These are phyloP conservation scores for Tetragonula clypearis DNA, from an alignment of 1,140 invertebrate species.

Conservation along the genomic window DNA sequence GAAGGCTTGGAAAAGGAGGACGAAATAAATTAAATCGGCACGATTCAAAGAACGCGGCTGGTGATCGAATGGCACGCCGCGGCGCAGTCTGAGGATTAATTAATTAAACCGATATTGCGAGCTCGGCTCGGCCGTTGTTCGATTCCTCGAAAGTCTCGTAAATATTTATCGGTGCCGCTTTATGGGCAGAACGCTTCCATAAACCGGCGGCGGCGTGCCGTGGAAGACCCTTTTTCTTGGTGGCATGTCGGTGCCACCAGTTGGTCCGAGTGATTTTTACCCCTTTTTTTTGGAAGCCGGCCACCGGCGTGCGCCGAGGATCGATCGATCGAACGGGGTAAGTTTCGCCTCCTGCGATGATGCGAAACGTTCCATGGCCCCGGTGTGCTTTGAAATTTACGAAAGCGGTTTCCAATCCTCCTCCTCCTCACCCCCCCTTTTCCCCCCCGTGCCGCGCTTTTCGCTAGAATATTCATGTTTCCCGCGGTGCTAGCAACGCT, in stretches of 20 bases:
- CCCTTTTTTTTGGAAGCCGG: neutral
- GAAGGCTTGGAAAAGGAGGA: neutral
- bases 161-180: constrained; percentile 52
- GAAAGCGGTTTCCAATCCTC: neutral
- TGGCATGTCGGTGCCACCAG: neutral
- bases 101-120: constrained; percentile 64
- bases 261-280: constrained; percentile 11
- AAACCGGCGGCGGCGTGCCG: neutral
- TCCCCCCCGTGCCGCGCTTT: too few species aligned
- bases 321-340: constrained; percentile 13
- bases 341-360: constrained; percentile 10
- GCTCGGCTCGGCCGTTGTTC: constrained; percentile 22
- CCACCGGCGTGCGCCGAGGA: neutral
- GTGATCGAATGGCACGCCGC: constrained; percentile 48
- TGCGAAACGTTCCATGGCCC: neutral
- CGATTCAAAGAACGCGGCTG: constrained; percentile 50
- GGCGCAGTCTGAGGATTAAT: constrained; percentile 55
- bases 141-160: constrained; percentile 53
- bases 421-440: too few species aligned
- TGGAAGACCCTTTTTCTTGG: constrained; percentile 29
- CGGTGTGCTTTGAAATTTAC: constrained; percentile 20
- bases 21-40: constrained; percentile 50
- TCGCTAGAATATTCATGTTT: constrained; percentile 16
- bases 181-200: constrained; percentile 30
- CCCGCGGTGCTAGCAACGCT: neutral